Conservation (phyloP, 2,113 vertebrate genomes). For the Enhydra lutris region DNA sequence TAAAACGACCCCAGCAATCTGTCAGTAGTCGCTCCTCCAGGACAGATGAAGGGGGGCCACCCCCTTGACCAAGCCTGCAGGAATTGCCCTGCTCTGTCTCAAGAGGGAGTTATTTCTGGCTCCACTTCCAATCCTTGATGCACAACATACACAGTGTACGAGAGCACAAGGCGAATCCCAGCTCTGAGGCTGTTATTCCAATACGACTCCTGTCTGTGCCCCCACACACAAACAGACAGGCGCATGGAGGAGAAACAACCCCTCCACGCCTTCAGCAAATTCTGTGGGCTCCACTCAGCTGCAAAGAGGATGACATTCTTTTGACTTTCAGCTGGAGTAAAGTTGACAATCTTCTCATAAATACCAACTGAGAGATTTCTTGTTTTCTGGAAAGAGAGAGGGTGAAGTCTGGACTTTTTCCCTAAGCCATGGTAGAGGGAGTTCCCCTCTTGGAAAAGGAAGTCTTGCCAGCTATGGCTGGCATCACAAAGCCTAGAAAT, state of each 20-base stretch:
- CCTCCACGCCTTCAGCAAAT: not conserved
- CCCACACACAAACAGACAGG: not conserved
- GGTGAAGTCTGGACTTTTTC: conserved; percentile 75
- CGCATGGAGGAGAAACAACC: not conserved
- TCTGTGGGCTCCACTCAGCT: conserved; percentile 46
- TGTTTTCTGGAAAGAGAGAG: conserved; percentile 80
- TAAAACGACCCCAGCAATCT: not conserved
- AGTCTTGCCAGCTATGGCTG: conserved; percentile 59
- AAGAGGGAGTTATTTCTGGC: conserved; percentile 13
- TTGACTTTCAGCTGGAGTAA: conserved; percentile 78
- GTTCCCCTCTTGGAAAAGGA: conserved; percentile 71
- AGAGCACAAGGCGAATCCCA: not conserved
- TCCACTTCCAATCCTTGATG: not conserved
- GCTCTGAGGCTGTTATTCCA: not conserved
- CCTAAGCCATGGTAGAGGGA: conserved; percentile 73
- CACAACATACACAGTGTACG: not conserved
- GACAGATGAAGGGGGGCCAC: not conserved
- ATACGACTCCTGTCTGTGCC: not conserved
- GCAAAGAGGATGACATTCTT: conserved; percentile 62
- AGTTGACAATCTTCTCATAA: conserved; percentile 78
- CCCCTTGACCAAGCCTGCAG: not conserved
- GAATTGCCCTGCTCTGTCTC: not conserved
- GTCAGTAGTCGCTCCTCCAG: conserved; percentile 14
- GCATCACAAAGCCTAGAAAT: conserved; percentile 60
- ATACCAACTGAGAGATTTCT: conserved; percentile 80